A percentile compares a stretch with the other conserved stretches of the same genome.
phyloP scores from a whole-genome alignment of 2,888 invertebrate genomes.

The Cheilosia vulpina region DNA sequence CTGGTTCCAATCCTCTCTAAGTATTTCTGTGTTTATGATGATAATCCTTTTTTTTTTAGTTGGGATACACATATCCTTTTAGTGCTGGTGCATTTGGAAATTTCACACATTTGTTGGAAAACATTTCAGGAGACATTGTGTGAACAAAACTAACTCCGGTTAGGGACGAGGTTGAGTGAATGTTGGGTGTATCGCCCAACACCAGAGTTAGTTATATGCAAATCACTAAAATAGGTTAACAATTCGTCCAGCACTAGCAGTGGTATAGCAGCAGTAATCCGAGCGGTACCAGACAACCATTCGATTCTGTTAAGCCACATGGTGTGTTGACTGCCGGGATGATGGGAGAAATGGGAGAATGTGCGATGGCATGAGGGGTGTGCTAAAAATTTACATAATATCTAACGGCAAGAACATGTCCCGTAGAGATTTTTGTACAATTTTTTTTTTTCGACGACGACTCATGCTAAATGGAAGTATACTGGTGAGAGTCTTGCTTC shows the following conservation, averaged over 20 bases:
- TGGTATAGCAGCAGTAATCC: conserved; percentile 44
- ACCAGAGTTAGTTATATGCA: conserved; percentile 66
- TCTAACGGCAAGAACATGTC: conserved; percentile 55
- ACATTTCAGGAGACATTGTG: conserved; percentile 60
- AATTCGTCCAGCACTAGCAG: conserved; percentile 66
- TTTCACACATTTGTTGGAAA: conserved; percentile 65
- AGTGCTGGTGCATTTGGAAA: conserved; percentile 51
- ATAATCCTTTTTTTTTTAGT: conserved; percentile 20
- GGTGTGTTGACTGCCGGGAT: conserved; percentile 44
- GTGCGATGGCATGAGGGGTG: conserved; percentile 8
- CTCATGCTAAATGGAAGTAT: background rate
- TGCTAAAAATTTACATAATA: conserved; percentile 62
- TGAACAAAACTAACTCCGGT: conserved; percentile 55
- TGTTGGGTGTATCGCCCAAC: conserved; percentile 15
- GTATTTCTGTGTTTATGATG: conserved; percentile 43
- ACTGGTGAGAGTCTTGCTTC: conserved; percentile 6
- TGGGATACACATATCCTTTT: conserved; percentile 51
- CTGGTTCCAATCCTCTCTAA: conserved; percentile 7
- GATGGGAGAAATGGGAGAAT: conserved; percentile 2
- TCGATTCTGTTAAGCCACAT: conserved; percentile 74
- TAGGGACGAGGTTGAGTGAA: background rate
- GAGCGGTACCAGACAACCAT: conserved; percentile 65
- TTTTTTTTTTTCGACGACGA: conserved; percentile 25
- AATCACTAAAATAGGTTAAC: conserved; percentile 73
- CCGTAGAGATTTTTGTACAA: conserved; percentile 55